Percentiles rank a stretch among this genome's conserved stretches.
phyloP scores from a whole-genome alignment of 2,888 invertebrate genomes.

The Morpho helenor region DNA sequence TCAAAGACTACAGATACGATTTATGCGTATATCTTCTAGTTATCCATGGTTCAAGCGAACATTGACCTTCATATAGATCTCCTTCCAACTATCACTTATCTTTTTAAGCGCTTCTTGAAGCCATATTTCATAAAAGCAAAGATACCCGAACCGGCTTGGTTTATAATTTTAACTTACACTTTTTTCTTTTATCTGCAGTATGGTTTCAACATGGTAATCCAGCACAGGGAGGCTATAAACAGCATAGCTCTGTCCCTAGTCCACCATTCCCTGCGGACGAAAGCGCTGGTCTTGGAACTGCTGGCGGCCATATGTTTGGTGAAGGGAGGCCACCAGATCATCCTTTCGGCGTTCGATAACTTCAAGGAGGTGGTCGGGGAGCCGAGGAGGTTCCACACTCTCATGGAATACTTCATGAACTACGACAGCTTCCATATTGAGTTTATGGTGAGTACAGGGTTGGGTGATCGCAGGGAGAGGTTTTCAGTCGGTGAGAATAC shows the following conservation, averaged over 20 bases:
- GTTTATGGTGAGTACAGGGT: conserved; percentile 88
- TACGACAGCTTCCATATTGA: conserved; percentile 98
- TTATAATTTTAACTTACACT: not conserved
- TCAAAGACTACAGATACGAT: too few species aligned
- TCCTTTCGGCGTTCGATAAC: conserved; percentile 97
- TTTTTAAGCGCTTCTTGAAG: too few species aligned
- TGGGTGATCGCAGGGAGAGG: too few species aligned
- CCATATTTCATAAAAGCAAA: too few species aligned
- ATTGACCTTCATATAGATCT: too few species aligned
- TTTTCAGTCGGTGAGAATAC: too few species aligned
- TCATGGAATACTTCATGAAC: conserved; percentile 98
- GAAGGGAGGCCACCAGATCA: conserved; percentile 99
- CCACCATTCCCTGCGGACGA: conserved; percentile 97
- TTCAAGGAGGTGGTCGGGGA: conserved; percentile 94
- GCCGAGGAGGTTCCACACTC: conserved; percentile 96
- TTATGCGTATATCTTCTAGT: too few species aligned
- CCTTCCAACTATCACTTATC: too few species aligned
- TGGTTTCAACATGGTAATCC: conserved; percentile 99
- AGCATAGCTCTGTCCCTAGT: conserved; percentile 98
- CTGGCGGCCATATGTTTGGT: conserved; percentile 99
- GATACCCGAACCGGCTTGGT: too few species aligned
- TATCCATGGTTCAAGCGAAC: too few species aligned
- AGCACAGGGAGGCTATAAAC: conserved; percentile 98
- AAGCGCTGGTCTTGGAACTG: conserved; percentile 97
- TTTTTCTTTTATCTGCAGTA: conserved; percentile 79